These are phyloP conservation scores for Notothenia coriiceps DNA, from an alignment of 2,113 vertebrate species.

Conservation along the genomic window DNA sequence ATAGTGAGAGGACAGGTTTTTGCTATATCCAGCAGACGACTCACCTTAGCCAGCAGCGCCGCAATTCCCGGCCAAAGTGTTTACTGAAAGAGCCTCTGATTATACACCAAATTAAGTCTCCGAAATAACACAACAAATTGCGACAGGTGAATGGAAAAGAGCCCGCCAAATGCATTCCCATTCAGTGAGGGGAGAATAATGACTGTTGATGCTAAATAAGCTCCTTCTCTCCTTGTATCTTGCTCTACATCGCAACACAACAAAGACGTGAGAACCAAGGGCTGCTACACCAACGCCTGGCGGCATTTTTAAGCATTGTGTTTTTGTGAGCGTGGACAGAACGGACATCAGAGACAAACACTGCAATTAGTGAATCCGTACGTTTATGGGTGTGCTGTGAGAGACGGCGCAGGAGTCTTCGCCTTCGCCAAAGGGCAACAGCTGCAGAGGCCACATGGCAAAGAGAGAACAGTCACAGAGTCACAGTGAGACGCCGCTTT, in stretches of 20 bases:
- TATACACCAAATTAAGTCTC: constrained; percentile 78
- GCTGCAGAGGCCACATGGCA: constrained; percentile 64
- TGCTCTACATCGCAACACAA: constrained; percentile 37
- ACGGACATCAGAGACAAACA: constrained; percentile 6
- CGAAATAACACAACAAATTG: constrained; percentile 79
- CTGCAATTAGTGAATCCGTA: constrained; percentile 15
- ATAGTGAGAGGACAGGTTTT: constrained; percentile 23
- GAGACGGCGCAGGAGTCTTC: constrained; percentile 10
- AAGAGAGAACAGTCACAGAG: constrained; percentile 48
- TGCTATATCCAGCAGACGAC: background rate
- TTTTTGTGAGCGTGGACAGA: background rate
- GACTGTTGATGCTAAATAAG: constrained; percentile 61
- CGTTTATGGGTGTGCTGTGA: constrained; percentile 24
- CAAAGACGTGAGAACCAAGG: constrained; percentile 14
- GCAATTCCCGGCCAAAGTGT: constrained; percentile 67
- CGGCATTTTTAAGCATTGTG: background rate
- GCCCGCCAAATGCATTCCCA: constrained; percentile 65
- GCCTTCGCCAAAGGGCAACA: constrained; percentile 56
- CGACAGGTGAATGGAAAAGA: constrained; percentile 53
- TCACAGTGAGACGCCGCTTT: constrained; percentile 44
- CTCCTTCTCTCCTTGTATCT: constrained; percentile 33
- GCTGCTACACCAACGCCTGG: background rate
- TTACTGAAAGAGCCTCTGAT: constrained; percentile 72
- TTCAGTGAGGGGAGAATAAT: constrained; percentile 72
- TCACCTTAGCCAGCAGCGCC: constrained; percentile 38